Evolutionary conservation across 2,797 vertebrate species (phyloP), one percentile per base, ranked within the genome.

Genomic region (Lepus oiostolus): DNA sequence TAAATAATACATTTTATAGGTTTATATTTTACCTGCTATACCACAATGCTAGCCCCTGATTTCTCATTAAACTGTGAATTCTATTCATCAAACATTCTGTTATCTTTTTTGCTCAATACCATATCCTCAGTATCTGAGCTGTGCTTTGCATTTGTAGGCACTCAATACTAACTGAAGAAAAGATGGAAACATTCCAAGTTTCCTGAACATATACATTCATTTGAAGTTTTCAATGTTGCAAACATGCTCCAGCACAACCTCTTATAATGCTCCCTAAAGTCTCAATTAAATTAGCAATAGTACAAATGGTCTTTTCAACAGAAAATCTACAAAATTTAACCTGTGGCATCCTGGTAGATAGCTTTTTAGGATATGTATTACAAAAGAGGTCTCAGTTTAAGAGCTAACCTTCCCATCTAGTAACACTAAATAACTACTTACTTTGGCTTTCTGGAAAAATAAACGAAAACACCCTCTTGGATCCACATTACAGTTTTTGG

Each of bases 381-480:
- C 63, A 87, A 82, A 90, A 74, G 24, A 91, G 17, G 42, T 71
- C 76, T 82, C 38, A 30, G 42, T 22, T 47, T 95, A 84, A 60
- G 35, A 67, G 26, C 72, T 88, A 88, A 90, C 4, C 12, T 94
- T 91, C 35, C 60, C 72, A 91, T 22, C 82, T 87, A 95, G 82
- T 14, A 82, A 38, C 17, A 88, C 8, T 47, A 93, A 76, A 76
- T 14, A 86, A 91, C 35, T 90, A 98, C 98, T 99, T 98, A 99
- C 99, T 99, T 99, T 99, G 98, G 99, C 99, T 99, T 99, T 99
- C 97, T 99, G 99, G 98, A 99, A 99, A 98, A 99, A 99, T 79
- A 99, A 98, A 95, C 99, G 99, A 98, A 99, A 99, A 98, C 99
- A 99, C 90, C 99, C 99, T 90, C 99, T 98, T 79, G 99, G 99